phyloP scores from a whole-genome alignment of 2,888 invertebrate species.

The Charanyca ferruginea region DNA sequence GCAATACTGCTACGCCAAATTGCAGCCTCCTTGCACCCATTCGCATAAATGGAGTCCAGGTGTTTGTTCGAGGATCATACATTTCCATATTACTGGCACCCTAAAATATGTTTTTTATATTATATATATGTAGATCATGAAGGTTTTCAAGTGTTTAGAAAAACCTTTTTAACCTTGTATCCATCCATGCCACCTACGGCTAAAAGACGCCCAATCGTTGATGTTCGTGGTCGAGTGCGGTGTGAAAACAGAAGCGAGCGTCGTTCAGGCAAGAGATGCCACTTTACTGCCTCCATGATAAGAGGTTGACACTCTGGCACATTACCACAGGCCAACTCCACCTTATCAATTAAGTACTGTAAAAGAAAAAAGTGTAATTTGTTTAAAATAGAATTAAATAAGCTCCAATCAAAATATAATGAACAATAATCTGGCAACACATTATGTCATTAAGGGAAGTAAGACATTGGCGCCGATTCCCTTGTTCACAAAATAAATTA shows the following conservation, averaged over 20 bases:
- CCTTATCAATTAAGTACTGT: slow-evolving; percentile 97
- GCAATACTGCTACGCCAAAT: slow-evolving; percentile 97
- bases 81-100: slow-evolving; percentile 97
- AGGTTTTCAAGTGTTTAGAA: background rate
- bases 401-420: background rate
- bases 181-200: slow-evolving; percentile 98
- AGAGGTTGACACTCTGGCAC: slow-evolving; percentile 95
- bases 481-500: too few relatives aligned
- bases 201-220: slow-evolving; percentile 96
- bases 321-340: slow-evolving; percentile 93
- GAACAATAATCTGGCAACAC: background rate
- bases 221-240: slow-evolving; percentile 97
- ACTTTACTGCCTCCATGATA: slow-evolving; percentile 98
- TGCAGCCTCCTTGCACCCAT: slow-evolving; percentile 96
- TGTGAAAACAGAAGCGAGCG: slow-evolving; percentile 94
- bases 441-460: too few relatives aligned
- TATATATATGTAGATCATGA: background rate
- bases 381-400: background rate
- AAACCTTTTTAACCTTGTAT: slow-evolving; percentile 91
- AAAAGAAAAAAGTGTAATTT: slow-evolving; percentile 72
- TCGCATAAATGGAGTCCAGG: slow-evolving; percentile 94
- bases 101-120: slow-evolving; percentile 69
- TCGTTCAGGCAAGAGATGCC: slow-evolving; percentile 97
- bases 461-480: too few relatives aligned
- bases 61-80: slow-evolving; percentile 95